Evolutionary conservation across 2,113 vertebrate species (phyloP), one percentile per base, ranked within the genome.

Genomic region (Centrocercus urophasianus): DNA sequence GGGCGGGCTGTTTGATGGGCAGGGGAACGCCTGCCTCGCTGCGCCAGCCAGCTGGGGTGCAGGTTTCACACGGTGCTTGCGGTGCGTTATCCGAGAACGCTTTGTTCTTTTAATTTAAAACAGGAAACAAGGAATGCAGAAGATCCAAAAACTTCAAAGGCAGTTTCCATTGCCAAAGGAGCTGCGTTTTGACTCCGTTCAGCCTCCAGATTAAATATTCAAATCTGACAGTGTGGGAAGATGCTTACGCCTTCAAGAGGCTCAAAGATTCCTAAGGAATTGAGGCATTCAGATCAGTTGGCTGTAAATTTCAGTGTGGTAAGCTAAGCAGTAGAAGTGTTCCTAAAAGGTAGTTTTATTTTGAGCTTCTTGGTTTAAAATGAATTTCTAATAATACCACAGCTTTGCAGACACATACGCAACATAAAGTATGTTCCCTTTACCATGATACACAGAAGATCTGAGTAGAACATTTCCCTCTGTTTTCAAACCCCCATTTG

Each of bases 81-180:
- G 25, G 38, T 12, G 50, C 6, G 0, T 42, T 90, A 30, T 59
- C 77, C 7, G 0, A 75, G 65, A 84, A 27, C 5, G 43, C 86
- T 93, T 94, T 86, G 57, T 92, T 96, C 83, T 92, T 81, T 78
- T 71, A 71, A 82, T 84, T 83, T 92, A 75, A 78, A 95, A 72
- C 77, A 74, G 69, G 71, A 94, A 91, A 77, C 5, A 2, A 6
- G 67, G 79, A 87, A 91, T 47, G 45, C 21, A 71, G 83, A 74
- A 45, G 60, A 91, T 64, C 69, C 79, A 63, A 77, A 85, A 95
- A 74, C 93, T 96, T 96, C 92, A 96, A 96, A 96, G 79, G 83
- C 61, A 56, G 50, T 80, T 94, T 71, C 56, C 76, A 42, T 43
- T 91, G 90, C 95, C 92, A 93, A 95, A 93, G 90, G 72, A 93